A percentile compares a stretch with the other conserved stretches of the same genome.
phyloP scores from a whole-genome alignment of 92 coral and sea anemone species.

The Paramuricea clavata region DNA sequence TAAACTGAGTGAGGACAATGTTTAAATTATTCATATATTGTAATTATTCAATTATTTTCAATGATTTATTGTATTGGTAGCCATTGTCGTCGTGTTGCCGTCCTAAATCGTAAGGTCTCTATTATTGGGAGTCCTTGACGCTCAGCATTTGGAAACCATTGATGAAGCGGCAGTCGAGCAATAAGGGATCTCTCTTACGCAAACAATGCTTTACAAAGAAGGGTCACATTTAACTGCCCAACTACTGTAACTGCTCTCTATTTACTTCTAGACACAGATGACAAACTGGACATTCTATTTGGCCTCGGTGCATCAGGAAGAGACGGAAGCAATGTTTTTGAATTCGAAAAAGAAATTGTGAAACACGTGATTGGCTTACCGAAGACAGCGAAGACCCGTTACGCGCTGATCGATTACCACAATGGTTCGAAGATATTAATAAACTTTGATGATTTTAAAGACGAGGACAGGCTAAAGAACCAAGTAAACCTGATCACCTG shows the following conservation, averaged over 20 bases:
- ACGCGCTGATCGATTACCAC: slow-evolving; percentile 35
- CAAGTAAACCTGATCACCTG: slow-evolving; percentile 5
- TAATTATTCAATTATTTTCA: no score
- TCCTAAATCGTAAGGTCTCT: no score
- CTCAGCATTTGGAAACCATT: no score
- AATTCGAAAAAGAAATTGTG: slow-evolving; percentile 80
- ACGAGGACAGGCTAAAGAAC: slow-evolving; percentile 71
- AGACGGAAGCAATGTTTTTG: slow-evolving; percentile 69
- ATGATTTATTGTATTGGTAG: no score
- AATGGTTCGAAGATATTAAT: slow-evolving; percentile 17
- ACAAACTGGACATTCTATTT: slow-evolving; percentile 78
- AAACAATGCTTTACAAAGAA: not conserved
- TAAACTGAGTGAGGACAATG: no score
- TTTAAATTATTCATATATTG: no score
- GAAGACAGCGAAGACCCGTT: slow-evolving; percentile 31
- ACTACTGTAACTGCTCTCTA: no score
- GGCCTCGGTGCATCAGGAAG: slow-evolving; percentile 81
- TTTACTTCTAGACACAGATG: slow-evolving; percentile 6
- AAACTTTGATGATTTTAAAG: slow-evolving; percentile 60
- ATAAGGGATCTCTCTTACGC: no score
- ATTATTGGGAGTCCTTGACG: no score
- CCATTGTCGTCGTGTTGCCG: no score
- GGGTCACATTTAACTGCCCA: not conserved
- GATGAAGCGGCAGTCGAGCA: no score
- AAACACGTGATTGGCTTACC: slow-evolving; percentile 57